These are phyloP conservation scores for Mormyrops attenuatus DNA, from an alignment of 2,797 vertebrate genomes.

Conservation along the genomic window DNA sequence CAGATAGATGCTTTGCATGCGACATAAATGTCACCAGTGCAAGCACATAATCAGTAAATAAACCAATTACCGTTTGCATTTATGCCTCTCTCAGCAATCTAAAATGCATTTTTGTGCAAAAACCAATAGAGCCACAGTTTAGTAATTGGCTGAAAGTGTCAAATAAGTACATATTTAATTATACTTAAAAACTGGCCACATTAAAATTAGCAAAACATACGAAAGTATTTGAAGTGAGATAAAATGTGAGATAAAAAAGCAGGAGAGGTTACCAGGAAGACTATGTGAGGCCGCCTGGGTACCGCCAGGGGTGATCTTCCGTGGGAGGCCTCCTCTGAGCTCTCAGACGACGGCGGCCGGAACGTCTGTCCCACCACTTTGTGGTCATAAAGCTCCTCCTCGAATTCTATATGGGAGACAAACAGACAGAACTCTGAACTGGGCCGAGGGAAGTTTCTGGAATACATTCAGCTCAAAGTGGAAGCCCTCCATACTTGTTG, in stretches of 20 bases:
- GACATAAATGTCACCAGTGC: not conserved
- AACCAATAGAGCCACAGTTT: not conserved
- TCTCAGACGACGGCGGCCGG: slow-evolving; percentile 66
- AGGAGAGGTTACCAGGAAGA: slow-evolving; percentile 79
- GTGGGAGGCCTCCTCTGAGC: slow-evolving; percentile 63
- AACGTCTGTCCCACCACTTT: slow-evolving; percentile 90
- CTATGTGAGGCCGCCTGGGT: slow-evolving; percentile 80
- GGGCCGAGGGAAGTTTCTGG: not conserved
- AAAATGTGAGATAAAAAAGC: not conserved
- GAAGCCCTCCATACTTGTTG: slow-evolving; percentile 19
- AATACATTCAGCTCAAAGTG: not conserved
- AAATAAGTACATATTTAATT: not conserved
- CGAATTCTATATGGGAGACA: slow-evolving; percentile 74
- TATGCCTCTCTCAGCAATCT: not conserved
- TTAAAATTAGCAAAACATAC: not conserved
- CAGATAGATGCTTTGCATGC: not conserved
- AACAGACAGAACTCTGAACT: not conserved
- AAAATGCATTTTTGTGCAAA: not conserved
- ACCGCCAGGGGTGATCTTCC: slow-evolving; percentile 62
- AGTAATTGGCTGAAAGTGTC: not conserved
- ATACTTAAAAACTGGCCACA: not conserved
- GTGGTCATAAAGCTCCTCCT: slow-evolving; percentile 82
- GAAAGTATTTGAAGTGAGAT: not conserved
- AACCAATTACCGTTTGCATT: not conserved
- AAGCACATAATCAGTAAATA: not conserved